A percentile compares a stretch with the other conserved stretches of the same genome.
Evolutionary conservation across 2,797 vertebrate genomes (phyloP).

Genomic region (Sebastolobus alascanus): DNA sequence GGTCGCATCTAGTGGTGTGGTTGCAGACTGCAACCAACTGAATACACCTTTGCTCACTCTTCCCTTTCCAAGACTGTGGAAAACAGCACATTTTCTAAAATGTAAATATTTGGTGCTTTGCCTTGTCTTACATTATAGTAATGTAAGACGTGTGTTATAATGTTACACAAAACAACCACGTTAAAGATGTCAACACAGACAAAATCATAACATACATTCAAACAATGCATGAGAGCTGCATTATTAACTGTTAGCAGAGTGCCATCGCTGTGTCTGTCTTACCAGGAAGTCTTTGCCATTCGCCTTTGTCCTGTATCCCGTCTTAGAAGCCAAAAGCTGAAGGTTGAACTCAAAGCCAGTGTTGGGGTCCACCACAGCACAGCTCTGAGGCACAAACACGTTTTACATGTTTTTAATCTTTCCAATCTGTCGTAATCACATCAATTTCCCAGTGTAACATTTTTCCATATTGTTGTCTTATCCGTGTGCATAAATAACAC

Average conservation of each 20-base stretch:
- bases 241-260: not conserved
- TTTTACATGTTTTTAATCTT: not conserved
- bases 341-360: conserved; percentile 93
- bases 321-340: conserved; percentile 81
- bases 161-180: not conserved
- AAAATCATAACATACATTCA: not conserved
- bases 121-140: not conserved
- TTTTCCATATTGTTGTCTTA: not conserved
- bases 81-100: no score
- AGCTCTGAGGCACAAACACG: conserved; percentile 80
- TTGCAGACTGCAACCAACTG: no score
- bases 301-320: conserved; percentile 79
- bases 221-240: not conserved
- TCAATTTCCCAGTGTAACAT: not conserved
- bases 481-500: not conserved
- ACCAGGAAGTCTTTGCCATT: conserved; percentile 91
- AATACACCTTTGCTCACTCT: no score
- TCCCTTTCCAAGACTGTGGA: no score
- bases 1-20: no score
- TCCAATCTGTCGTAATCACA: not conserved
- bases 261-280: conserved; percentile 36
- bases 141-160: not conserved
- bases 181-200: not conserved
- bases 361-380: conserved; percentile 90
- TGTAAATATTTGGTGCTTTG: no score